These are phyloP conservation scores for Pomacea maculata DNA, from an alignment of 1,140 invertebrate species.

Conservation along the genomic window DNA sequence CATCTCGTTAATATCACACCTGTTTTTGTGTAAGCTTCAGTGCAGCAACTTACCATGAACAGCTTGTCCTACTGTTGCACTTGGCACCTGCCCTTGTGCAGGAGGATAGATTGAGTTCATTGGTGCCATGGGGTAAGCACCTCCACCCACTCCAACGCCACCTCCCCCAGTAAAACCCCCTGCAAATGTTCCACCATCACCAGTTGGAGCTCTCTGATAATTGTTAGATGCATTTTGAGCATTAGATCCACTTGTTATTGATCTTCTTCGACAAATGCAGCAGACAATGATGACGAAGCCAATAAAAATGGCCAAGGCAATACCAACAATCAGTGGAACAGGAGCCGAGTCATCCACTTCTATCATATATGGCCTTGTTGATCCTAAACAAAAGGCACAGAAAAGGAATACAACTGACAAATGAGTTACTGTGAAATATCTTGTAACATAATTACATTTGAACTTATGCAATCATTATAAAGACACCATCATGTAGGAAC, in stretches of 20 bases:
- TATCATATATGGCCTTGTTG: background rate
- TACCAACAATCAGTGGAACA: constrained; percentile 19
- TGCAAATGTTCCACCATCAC: background rate
- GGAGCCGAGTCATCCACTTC: constrained; percentile 22
- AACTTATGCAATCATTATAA: too few relatives aligned
- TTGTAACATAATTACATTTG: too few relatives aligned
- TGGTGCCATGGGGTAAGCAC: constrained; percentile 16
- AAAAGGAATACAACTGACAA: too few relatives aligned
- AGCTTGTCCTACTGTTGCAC: too few relatives aligned
- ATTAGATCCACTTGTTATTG: background rate
- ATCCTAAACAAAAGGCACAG: too few relatives aligned
- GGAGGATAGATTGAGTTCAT: constrained; percentile 14
- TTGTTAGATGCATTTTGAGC: background rate
- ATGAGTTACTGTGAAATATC: too few relatives aligned
- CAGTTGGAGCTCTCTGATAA: constrained; percentile 22
- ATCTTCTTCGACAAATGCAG: constrained; percentile 22
- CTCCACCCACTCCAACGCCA: constrained; percentile 1
- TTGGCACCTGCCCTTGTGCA: background rate
- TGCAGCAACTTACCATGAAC: too few relatives aligned
- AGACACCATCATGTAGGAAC: too few relatives aligned
- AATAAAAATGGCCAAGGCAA: constrained; percentile 20
- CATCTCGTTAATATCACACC: too few relatives aligned
- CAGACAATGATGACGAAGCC: constrained; percentile 25
- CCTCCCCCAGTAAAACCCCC: background rate
- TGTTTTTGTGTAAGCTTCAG: too few relatives aligned